phyloP scores from a whole-genome alignment of 2,113 vertebrate genomes.

The Marmota flaviventris region DNA sequence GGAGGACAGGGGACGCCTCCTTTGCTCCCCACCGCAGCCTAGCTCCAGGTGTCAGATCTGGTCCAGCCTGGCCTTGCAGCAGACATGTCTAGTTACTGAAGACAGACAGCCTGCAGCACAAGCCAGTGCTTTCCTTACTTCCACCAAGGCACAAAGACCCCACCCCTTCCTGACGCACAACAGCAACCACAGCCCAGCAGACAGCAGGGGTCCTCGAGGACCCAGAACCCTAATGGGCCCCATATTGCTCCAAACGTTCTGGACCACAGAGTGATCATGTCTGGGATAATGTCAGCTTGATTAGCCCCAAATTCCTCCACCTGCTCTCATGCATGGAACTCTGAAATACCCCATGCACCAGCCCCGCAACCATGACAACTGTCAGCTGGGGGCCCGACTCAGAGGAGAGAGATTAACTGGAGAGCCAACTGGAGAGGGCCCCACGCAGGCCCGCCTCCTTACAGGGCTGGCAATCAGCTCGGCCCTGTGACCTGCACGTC shows the following conservation, averaged over 20 bases:
- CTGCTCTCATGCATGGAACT: conserved; percentile 48
- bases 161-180: background rate
- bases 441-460: conserved; percentile 84
- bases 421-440: conserved; percentile 80
- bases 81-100: background rate
- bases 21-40: background rate
- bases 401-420: conserved; percentile 87
- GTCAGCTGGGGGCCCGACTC: conserved; percentile 79
- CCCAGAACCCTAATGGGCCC: background rate
- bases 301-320: conserved; percentile 73
- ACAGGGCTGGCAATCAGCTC: conserved; percentile 82
- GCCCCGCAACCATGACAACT: conserved; percentile 51
- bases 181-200: background rate
- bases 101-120: background rate
- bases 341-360: background rate
- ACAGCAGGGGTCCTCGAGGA: background rate
- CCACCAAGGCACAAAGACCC: background rate
- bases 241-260: conserved; percentile 59
- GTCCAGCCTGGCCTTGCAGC: background rate
- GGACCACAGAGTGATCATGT: conserved; percentile 41
- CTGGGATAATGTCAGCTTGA: conserved; percentile 59
- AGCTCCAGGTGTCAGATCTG: background rate
- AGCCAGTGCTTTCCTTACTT: background rate
- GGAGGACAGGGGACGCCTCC: background rate
- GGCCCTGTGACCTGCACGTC: conserved; percentile 75